Evolutionary conservation across 1,140 invertebrate species (phyloP), one percentile per base, ranked within the genome.

Genomic region (Atta texana): DNA sequence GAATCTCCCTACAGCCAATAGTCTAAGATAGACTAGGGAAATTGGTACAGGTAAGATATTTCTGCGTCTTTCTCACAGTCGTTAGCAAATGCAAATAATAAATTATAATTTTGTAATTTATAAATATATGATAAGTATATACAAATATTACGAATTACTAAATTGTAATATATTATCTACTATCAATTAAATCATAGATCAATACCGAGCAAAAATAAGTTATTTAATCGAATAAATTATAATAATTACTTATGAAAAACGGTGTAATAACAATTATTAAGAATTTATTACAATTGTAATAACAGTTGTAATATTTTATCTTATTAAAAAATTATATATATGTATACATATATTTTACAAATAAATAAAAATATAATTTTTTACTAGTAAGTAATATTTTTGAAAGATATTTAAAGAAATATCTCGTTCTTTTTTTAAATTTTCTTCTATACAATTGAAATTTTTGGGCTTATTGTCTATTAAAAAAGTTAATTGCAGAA

Each of bases 1-100:
- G 2, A 57, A 31, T n/a, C 44, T 71, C 39, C 34, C 69, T 4
- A 16, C 78, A 28, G 59, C 66, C 66, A 80, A 31, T 71, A 77
- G 69, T 24, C 75, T 24, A 6, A 31, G 6, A 53, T 51, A 16
- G n/a, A 69, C 34, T 31, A 59, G 6, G 55, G 68, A 39, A 61
- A 66, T 88, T 71, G 74, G 53, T 88, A 74, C 88, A 92, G 87
- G 91, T 92, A 89, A 44, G 86, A 28, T 18, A 63, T 49, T 31
- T 44, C 39, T 44, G 39, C 39, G 39, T 44, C 39, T 44, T 28
- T 63, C 51, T 53, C 6, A 66, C 10, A 18, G 1, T 21, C 24
- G 21, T 24, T 8, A 12, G 8, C 2, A 61, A 86, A 39, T 31
- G 18, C 71, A 71, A 80, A 16, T 14, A n/a, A 24, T 24, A 5